phyloP scores from a whole-genome alignment of 1,140 invertebrate species.

The Drosophila ogumai region DNA sequence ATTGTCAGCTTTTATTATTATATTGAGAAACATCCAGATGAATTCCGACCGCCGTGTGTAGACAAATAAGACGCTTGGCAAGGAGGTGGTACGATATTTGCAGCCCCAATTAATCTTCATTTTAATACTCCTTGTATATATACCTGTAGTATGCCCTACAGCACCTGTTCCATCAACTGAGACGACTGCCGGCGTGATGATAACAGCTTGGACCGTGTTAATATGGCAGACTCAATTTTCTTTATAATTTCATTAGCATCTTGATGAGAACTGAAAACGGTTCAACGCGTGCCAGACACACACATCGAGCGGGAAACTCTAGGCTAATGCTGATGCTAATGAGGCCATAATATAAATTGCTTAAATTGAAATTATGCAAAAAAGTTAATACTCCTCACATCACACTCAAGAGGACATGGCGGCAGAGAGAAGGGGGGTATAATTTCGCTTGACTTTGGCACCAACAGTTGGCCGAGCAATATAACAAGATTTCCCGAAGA shows the following conservation, averaged over 20 bases:
- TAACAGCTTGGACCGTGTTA: slow-evolving; percentile 49
- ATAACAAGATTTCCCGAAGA: slow-evolving; percentile 26
- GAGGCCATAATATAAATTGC: slow-evolving; percentile 80
- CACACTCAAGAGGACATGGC: slow-evolving; percentile 23
- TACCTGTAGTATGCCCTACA: neutral
- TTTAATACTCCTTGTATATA: neutral
- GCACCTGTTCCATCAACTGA: slow-evolving; percentile 12
- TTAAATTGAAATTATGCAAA: slow-evolving; percentile 79
- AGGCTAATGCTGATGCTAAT: slow-evolving; percentile 77
- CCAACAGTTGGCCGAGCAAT: slow-evolving; percentile 50
- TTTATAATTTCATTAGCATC: slow-evolving; percentile 80
- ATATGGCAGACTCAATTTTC: slow-evolving; percentile 76
- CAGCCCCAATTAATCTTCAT: neutral
- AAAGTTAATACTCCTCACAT: slow-evolving; percentile 54
- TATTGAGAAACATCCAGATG: slow-evolving; percentile 10
- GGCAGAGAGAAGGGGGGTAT: neutral
- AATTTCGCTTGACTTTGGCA: slow-evolving; percentile 48
- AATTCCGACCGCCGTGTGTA: slow-evolving; percentile 7
- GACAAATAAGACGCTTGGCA: slow-evolving; percentile 8
- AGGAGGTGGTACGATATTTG: neutral
- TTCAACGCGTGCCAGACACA: slow-evolving; percentile 51
- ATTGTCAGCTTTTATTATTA: slow-evolving; percentile 22
- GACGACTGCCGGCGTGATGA: slow-evolving; percentile 6
- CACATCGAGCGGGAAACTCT: slow-evolving; percentile 23
- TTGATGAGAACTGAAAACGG: slow-evolving; percentile 67